These are phyloP conservation scores for Chloroceryle inda DNA, from an alignment of 2,797 vertebrate species.

Conservation along the genomic window DNA sequence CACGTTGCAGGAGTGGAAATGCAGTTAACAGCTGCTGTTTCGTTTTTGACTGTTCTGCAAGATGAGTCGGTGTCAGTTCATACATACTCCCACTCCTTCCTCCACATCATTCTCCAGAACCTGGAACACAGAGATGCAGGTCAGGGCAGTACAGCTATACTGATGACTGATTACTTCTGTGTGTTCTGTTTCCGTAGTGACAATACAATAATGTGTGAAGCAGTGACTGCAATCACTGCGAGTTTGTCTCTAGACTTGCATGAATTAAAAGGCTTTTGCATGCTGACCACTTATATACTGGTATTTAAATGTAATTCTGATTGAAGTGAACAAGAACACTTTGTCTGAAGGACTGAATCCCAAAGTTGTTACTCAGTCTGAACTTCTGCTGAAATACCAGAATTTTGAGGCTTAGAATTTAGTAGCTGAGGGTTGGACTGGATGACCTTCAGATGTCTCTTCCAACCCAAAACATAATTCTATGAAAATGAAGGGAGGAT, in stretches of 20 bases:
- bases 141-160: conserved; percentile 56
- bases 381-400: neutral
- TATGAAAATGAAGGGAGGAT: neutral
- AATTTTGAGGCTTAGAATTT: neutral
- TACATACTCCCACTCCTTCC: conserved; percentile 92
- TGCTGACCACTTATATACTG: neutral
- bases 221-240: neutral
- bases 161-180: neutral
- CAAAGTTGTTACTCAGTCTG: neutral
- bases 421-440: too few relatives aligned
- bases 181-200: conserved; percentile 22
- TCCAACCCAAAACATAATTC: too few relatives aligned
- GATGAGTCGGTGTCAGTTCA: conserved; percentile 93
- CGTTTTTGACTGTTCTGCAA: conserved; percentile 92
- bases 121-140: conserved; percentile 93
- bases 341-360: neutral
- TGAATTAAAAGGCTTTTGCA: neutral
- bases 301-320: neutral
- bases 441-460: too few relatives aligned
- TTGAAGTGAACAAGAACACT: neutral
- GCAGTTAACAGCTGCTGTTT: conserved; percentile 91
- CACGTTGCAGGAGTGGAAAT: conserved; percentile 90
- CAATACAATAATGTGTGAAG: neutral
- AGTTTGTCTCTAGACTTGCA: neutral
- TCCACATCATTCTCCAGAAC: conserved; percentile 92